These are phyloP conservation scores for Sycophila texana DNA, from an alignment of 2,888 invertebrate species.

Conservation along the genomic window DNA sequence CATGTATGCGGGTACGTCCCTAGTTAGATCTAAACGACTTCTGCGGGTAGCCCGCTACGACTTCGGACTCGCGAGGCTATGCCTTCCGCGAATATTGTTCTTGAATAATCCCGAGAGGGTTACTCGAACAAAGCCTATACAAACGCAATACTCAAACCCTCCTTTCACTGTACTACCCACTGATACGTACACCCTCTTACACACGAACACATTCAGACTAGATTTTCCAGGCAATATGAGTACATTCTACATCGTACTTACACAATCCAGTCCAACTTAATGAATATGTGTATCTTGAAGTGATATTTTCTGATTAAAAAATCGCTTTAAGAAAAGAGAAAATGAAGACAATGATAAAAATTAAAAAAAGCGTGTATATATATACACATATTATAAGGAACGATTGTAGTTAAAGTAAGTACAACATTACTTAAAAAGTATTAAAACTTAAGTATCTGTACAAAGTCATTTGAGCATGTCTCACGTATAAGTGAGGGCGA, in stretches of 20 bases:
- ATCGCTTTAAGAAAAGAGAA: too few relatives aligned
- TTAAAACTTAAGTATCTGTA: not conserved
- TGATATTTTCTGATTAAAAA: too few relatives aligned
- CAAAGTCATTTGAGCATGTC: not conserved
- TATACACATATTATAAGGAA: too few relatives aligned
- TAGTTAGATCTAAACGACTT: conserved; percentile 37
- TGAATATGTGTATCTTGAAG: too few relatives aligned
- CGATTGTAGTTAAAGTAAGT: too few relatives aligned
- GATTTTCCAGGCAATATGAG: not conserved
- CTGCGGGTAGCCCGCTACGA: conserved; percentile 17
- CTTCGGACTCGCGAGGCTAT: conserved; percentile 35
- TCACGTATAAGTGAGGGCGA: not conserved
- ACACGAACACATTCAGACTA: not conserved
- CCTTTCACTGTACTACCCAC: conserved; percentile 9
- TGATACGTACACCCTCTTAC: conserved; percentile 6
- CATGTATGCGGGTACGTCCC: conserved; percentile 11
- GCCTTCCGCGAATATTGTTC: conserved; percentile 69
- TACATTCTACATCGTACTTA: not conserved
- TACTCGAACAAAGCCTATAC: conserved; percentile 52
- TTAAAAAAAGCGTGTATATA: too few relatives aligned
- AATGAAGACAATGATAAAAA: too few relatives aligned
- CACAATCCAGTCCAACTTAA: too few relatives aligned
- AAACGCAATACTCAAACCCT: conserved; percentile 44
- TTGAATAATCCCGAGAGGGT: conserved; percentile 66
- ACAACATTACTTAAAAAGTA: not conserved